phyloP scores from a whole-genome alignment of 2,888 invertebrate species.

The Syrphus vitripennis region DNA sequence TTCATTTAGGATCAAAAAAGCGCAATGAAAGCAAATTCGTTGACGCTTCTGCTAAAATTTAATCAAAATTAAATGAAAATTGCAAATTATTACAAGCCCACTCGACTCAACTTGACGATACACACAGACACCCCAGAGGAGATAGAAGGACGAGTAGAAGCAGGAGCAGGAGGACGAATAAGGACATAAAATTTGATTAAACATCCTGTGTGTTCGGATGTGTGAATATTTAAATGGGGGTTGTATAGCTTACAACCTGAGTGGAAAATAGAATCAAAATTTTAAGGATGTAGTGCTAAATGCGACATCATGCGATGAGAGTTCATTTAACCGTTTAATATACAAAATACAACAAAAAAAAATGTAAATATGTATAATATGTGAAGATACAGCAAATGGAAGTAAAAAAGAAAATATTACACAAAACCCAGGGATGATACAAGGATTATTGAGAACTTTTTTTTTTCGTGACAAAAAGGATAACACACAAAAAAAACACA shows the following conservation, averaged over 20 bases:
- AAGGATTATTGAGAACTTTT: background rate
- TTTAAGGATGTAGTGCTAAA: constrained; percentile 56
- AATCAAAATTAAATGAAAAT: constrained; percentile 71
- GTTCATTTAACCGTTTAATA: constrained; percentile 67
- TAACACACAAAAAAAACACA: background rate
- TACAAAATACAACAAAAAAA: constrained; percentile 53
- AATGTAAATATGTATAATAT: background rate
- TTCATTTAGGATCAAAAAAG: constrained; percentile 59
- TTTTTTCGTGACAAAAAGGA: background rate
- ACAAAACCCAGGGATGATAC: background rate
- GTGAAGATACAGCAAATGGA: background rate
- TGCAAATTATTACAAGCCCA: constrained; percentile 71
- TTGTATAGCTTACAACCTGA: constrained; percentile 13
- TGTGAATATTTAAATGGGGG: background rate
- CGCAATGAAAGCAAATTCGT: constrained; percentile 63
- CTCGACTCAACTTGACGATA: background rate
- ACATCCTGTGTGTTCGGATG: constrained; percentile 50
- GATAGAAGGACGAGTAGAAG: background rate
- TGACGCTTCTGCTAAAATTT: constrained; percentile 68
- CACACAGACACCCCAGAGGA: background rate
- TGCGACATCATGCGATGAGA: constrained; percentile 53
- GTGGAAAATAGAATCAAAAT: constrained; percentile 29
- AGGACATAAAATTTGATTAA: constrained; percentile 69
- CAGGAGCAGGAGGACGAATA: background rate
- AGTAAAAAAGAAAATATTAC: background rate